These are phyloP conservation scores for Caretta caretta DNA, from an alignment of 2,113 vertebrate genomes.

Conservation along the genomic window DNA sequence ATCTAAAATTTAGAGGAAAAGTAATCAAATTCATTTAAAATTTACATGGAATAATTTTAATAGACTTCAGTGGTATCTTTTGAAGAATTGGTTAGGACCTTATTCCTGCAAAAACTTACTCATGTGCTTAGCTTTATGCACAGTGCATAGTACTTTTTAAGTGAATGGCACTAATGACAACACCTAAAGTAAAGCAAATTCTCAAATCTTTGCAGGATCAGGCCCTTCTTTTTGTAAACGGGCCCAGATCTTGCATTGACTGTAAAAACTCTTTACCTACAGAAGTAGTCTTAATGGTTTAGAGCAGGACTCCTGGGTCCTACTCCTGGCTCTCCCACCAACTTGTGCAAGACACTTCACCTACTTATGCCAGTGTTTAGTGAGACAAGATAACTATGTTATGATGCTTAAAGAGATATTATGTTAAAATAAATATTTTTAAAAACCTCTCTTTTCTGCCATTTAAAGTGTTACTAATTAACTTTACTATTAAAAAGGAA, in stretches of 20 bases:
- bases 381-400: not conserved
- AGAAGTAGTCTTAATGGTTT: not conserved
- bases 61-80: not conserved
- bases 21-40: not conserved
- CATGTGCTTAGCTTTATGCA: not conserved
- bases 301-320: accelerated
- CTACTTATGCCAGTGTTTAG: not conserved
- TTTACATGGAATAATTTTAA: not conserved
- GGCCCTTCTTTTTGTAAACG: not conserved
- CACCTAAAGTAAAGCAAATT: not conserved
- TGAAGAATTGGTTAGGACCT: not conserved
- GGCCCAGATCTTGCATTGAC: not conserved
- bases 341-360: not conserved
- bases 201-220: not conserved
- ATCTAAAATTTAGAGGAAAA: not conserved
- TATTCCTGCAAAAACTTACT: not conserved
- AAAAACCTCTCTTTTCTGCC: not conserved
- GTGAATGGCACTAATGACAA: not conserved
- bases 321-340: not conserved
- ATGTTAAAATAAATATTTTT: not conserved
- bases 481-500: not conserved
- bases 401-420: not conserved
- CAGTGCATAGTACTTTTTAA: not conserved
- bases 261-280: not conserved
- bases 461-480: not conserved